Evolutionary conservation across 2,888 invertebrate species (phyloP).

Genomic region (Acleris sparsana): DNA sequence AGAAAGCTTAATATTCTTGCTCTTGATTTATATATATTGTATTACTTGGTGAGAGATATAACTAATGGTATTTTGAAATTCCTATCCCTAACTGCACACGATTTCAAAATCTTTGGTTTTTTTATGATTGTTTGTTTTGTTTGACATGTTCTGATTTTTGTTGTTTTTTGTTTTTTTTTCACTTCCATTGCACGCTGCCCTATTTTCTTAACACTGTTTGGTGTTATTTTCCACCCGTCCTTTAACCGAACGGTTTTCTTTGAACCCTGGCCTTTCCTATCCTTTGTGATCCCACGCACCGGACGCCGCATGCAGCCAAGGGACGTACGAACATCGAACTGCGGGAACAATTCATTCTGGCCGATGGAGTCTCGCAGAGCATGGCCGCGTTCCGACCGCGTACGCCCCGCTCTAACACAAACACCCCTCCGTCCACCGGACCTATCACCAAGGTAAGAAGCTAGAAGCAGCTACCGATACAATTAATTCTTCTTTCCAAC

Average conservation of each 20-base stretch:
- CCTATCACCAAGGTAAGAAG: constrained; percentile 96
- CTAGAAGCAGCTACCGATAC: constrained; percentile 53
- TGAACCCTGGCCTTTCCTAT: constrained; percentile 56
- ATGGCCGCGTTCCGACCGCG: constrained; percentile 99
- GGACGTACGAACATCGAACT: constrained; percentile 99
- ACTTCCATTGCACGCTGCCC: constrained; percentile 79
- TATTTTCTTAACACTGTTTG: constrained; percentile 67
- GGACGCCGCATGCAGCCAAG: constrained; percentile 92
- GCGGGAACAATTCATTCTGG: constrained; percentile 99
- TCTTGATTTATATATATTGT: constrained; percentile 66
- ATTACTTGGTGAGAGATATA: constrained; percentile 74
- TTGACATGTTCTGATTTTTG: constrained; percentile 81
- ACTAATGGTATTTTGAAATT: constrained; percentile 77
- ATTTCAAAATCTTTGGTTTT: constrained; percentile 60
- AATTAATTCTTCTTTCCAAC: constrained; percentile 59
- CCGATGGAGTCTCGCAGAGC: constrained; percentile 98
- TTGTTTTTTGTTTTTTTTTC: constrained; percentile 81
- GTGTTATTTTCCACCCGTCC: constrained; percentile 70
- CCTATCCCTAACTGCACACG: constrained; percentile 79
- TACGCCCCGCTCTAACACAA: constrained; percentile 91
- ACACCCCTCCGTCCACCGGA: constrained; percentile 88
- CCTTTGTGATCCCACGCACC: constrained; percentile 71
- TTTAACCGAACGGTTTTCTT: constrained; percentile 77
- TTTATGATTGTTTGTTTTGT: constrained; percentile 73
- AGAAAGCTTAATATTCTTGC: constrained; percentile 54